Conservation (phyloP, 2,888 invertebrate species). For the Brenthis hecate region DNA sequence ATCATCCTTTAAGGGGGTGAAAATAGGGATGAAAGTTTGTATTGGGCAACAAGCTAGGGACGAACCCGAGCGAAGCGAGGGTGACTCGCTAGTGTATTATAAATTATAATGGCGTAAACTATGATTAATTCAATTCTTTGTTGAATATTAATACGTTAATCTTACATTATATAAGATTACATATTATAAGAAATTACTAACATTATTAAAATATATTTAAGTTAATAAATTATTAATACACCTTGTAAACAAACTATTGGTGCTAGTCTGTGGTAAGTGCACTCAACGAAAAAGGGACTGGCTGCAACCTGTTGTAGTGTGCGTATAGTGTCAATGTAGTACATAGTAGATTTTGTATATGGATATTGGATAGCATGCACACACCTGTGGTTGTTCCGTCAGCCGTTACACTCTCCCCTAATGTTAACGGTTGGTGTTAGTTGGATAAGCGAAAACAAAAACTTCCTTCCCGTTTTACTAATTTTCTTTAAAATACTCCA, state of each 20-base stretch:
- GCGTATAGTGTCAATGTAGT: constrained; percentile 44
- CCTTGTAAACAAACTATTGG: constrained; percentile 27
- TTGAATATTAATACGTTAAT: too few species aligned
- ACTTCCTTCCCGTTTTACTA: constrained; percentile 33
- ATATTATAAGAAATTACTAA: too few species aligned
- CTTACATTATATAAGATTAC: too few species aligned
- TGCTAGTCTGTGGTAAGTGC: constrained; percentile 45
- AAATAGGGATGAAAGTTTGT: too few species aligned
- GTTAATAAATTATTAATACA: too few species aligned
- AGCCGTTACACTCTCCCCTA: constrained; percentile 47
- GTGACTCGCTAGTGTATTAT: too few species aligned
- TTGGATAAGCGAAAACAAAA: constrained; percentile 41
- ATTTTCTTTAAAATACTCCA: constrained; percentile 17
- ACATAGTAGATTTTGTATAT: constrained; percentile 40
- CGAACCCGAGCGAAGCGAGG: too few species aligned
- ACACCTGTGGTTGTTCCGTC: constrained; percentile 47
- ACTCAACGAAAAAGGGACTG: constrained; percentile 49
- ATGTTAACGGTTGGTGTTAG: constrained; percentile 41
- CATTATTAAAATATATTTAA: too few species aligned
- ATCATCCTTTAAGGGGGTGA: too few species aligned
- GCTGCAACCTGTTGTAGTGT: constrained; percentile 50
- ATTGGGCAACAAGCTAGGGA: too few species aligned
- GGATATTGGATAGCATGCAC: constrained; percentile 37
- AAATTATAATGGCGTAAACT: too few species aligned
- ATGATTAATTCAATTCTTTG: too few species aligned